phyloP scores from a whole-genome alignment of 2,113 vertebrate species.

The Galemys pyrenaicus region DNA sequence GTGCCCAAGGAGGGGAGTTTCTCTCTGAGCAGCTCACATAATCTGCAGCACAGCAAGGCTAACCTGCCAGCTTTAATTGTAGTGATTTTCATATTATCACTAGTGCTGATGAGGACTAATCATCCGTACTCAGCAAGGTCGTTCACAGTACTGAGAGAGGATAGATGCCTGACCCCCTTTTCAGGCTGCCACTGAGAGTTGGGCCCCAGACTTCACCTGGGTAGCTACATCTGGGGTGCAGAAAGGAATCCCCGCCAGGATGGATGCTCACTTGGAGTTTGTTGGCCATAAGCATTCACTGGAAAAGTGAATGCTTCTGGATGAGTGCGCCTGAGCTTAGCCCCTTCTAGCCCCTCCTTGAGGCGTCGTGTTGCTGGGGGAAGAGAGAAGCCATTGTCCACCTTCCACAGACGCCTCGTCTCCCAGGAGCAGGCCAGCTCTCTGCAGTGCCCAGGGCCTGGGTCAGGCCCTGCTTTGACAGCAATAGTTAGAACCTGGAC shows the following conservation, averaged over 20 bases:
- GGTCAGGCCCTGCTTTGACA: neutral
- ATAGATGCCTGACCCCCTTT: neutral
- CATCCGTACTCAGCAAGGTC: constrained; percentile 2
- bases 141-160: neutral
- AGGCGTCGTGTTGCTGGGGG: neutral
- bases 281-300: neutral
- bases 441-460: rapidly evolving
- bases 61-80: neutral
- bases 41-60: neutral
- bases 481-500: neutral
- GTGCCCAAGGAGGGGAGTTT: neutral
- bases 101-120: constrained; percentile 36
- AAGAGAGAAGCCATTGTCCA: neutral
- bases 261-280: rapidly evolving
- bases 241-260: neutral
- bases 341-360: neutral
- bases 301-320: neutral
- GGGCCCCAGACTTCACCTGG: neutral
- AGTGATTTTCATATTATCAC: constrained; percentile 45
- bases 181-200: neutral
- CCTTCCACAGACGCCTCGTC: rapidly evolving
- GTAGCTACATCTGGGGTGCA: neutral
- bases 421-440: neutral
- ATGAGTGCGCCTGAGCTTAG: too few relatives aligned
- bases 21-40: neutral